These are phyloP conservation scores for Lepidotrigona ventralis DNA, from an alignment of 1,140 invertebrate genomes.

Conservation along the genomic window DNA sequence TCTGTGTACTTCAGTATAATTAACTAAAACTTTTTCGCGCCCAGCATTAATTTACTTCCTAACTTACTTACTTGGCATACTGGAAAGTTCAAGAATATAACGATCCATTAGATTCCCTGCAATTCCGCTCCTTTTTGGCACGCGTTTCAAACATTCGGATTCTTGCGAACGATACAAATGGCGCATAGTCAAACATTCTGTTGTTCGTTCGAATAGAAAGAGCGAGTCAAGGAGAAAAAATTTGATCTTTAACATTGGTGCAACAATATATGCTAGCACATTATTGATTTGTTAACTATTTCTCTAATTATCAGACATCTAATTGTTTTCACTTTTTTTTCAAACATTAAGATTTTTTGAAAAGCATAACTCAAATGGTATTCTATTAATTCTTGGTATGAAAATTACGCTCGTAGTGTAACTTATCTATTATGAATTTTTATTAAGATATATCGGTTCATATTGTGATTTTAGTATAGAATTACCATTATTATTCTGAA, in stretches of 20 bases:
- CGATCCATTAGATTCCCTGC: constrained; percentile 23
- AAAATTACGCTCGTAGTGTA: too few species aligned
- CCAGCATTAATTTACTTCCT: constrained; percentile 30
- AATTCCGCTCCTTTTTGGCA: constrained; percentile 23
- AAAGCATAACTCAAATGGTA: too few species aligned
- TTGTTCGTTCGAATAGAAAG: background rate
- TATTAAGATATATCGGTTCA: too few species aligned
- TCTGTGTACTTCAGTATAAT: constrained; percentile 18
- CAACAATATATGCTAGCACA: too few species aligned
- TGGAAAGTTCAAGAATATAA: constrained; percentile 42
- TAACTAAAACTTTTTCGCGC: constrained; percentile 24
- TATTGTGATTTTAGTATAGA: too few species aligned
- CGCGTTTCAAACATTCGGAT: background rate
- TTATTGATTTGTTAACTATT: too few species aligned
- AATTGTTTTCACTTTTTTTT: background rate
- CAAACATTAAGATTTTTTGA: background rate
- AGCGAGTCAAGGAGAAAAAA: background rate
- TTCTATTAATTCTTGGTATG: too few species aligned
- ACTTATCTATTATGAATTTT: too few species aligned
- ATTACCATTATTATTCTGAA: background rate
- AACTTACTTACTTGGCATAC: constrained; percentile 37
- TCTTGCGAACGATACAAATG: background rate
- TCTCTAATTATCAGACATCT: background rate
- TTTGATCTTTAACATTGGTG: background rate
- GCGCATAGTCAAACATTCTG: too few species aligned